These are phyloP conservation scores for Climacteris rufus DNA, from an alignment of 2,113 vertebrate species.

Conservation along the genomic window DNA sequence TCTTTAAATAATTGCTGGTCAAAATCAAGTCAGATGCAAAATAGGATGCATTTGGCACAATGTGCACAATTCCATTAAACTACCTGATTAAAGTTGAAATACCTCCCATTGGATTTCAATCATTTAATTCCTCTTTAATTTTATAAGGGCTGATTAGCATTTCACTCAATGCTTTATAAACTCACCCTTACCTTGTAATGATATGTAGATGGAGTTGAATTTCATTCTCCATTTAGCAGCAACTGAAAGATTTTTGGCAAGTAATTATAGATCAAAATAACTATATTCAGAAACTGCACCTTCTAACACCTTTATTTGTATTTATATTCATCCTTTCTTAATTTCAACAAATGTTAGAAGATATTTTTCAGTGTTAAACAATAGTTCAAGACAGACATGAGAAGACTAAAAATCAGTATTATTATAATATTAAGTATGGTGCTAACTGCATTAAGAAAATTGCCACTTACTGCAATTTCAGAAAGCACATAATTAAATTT, in stretches of 20 bases:
- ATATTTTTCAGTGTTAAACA: neutral
- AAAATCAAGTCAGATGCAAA: neutral
- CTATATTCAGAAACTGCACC: neutral
- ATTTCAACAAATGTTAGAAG: neutral
- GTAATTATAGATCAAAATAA: neutral
- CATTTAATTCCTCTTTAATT: neutral
- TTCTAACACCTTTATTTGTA: neutral
- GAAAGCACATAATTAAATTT: conserved; percentile 47
- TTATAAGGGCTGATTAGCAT: neutral
- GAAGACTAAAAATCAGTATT: conserved; percentile 20
- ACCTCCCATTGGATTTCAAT: neutral
- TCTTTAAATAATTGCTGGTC: neutral
- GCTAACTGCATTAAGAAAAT: conserved; percentile 57
- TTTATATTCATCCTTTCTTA: neutral
- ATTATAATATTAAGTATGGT: neutral
- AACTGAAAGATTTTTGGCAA: neutral
- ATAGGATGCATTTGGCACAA: neutral
- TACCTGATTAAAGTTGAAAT: neutral
- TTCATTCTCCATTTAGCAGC: neutral
- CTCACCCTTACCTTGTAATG: neutral
- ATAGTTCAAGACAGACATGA: conserved; percentile 2
- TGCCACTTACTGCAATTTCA: conserved; percentile 35
- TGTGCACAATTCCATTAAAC: neutral
- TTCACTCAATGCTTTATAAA: neutral
- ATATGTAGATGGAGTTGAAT: conserved; percentile 6